phyloP scores from a whole-genome alignment of 1,140 invertebrate genomes.

The Nasonia vitripennis region DNA sequence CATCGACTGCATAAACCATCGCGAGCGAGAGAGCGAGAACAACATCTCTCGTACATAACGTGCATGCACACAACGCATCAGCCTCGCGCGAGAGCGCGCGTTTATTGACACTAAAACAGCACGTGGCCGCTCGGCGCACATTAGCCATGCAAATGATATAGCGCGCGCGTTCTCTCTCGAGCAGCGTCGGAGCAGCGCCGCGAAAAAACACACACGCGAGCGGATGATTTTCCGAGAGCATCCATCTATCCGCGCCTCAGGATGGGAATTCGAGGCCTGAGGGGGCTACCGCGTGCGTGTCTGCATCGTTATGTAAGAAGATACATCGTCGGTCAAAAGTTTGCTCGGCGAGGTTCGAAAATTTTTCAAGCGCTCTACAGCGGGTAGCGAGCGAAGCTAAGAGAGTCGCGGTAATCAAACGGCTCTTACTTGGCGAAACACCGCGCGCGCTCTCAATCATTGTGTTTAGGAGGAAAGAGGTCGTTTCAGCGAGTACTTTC shows the following conservation, averaged over 20 bases:
- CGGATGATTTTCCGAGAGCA: slow-evolving; percentile 15
- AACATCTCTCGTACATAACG: not conserved
- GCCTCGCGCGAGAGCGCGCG: not conserved
- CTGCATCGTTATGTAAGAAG: not conserved
- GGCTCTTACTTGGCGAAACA: too few relatives aligned
- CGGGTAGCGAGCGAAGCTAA: not conserved
- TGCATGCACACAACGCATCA: not conserved
- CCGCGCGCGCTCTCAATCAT: too few relatives aligned
- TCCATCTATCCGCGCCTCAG: not conserved
- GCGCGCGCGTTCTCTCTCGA: not conserved
- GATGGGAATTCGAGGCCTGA: not conserved
- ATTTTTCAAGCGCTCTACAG: not conserved
- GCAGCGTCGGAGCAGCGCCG: too few relatives aligned
- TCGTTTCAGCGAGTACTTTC: too few relatives aligned
- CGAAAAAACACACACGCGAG: not conserved
- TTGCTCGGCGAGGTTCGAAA: not conserved
- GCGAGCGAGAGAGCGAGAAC: not conserved
- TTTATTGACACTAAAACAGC: slow-evolving; percentile 36
- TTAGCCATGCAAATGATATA: slow-evolving; percentile 30
- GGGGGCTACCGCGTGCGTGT: not conserved
- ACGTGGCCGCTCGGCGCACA: slow-evolving; percentile 5
- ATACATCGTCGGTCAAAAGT: not conserved
- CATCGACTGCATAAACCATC: too few relatives aligned
- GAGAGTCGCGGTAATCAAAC: not conserved
- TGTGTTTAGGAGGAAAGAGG: too few relatives aligned